Conservation (phyloP, 2,797 vertebrate species). For the Mycteria americana region DNA sequence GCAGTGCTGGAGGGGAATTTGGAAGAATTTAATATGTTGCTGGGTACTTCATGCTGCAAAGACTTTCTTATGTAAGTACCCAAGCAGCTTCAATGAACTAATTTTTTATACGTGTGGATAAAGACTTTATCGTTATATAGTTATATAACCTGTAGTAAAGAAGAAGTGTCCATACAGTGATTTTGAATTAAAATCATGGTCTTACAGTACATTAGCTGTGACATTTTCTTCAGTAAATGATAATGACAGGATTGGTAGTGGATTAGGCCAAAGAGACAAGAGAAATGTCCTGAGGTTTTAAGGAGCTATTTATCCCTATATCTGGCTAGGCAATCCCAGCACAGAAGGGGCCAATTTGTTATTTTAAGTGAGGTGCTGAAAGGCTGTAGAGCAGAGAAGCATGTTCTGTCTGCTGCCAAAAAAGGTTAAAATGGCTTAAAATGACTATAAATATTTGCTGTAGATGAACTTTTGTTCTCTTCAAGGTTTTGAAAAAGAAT, state of each 20-base stretch:
- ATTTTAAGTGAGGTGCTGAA: constrained; percentile 14
- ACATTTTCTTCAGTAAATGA: constrained; percentile 28
- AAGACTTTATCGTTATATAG: not conserved
- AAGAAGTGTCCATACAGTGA: not conserved
- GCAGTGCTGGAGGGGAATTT: not conserved
- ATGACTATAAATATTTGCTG: not conserved
- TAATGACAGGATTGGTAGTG: not conserved
- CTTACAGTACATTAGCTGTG: constrained; percentile 31
- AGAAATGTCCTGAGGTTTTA: not conserved
- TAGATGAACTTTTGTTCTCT: not conserved
- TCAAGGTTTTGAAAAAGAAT: not conserved
- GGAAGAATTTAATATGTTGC: not conserved
- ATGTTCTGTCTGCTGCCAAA: not conserved
- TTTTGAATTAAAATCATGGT: not conserved
- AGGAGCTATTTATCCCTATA: not conserved
- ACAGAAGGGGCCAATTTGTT: not conserved
- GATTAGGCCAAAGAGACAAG: not conserved
- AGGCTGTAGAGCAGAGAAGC: not conserved
- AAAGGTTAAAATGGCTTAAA: not conserved
- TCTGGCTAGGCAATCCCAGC: not conserved
- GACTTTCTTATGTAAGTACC: not conserved
- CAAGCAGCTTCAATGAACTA: not conserved
- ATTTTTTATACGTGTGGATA: not conserved
- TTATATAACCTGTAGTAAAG: not conserved
- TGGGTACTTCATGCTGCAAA: not conserved